Conservation (phyloP, 1,140 invertebrate species). For the Bradysia coprophila region DNA sequence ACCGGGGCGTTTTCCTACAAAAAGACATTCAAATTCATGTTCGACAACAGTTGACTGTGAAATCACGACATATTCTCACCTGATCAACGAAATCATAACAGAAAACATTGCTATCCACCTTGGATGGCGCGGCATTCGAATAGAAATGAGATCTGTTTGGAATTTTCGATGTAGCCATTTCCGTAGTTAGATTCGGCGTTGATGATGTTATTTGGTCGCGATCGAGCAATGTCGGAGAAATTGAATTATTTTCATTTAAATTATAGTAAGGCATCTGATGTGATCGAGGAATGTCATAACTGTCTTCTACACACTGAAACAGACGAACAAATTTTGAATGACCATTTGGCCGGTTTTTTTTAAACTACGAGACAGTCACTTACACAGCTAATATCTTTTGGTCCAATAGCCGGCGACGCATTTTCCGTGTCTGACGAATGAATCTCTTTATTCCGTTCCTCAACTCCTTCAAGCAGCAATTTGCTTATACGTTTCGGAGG, state of each 20-base stretch:
- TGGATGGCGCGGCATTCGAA: slow-evolving; percentile 45
- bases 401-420: slow-evolving; percentile 20
- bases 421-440: slow-evolving; percentile 21
- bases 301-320: slow-evolving; percentile 32
- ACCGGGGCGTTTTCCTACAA: slow-evolving; percentile 38
- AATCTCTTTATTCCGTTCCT: slow-evolving; percentile 18
- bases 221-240: slow-evolving; percentile 11
- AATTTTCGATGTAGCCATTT: not conserved
- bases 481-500: slow-evolving; percentile 49
- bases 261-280: slow-evolving; percentile 29
- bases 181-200: slow-evolving; percentile 14
- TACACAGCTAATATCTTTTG: slow-evolving; percentile 13
- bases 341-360: not conserved
- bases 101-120: slow-evolving; percentile 33
- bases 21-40: slow-evolving; percentile 11
- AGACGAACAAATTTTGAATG: not conserved
- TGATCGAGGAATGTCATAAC: slow-evolving; percentile 52
- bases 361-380: slow-evolving; percentile 5
- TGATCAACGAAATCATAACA: slow-evolving; percentile 29
- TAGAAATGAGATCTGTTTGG: slow-evolving; percentile 36
- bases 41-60: slow-evolving; percentile 5
- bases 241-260: slow-evolving; percentile 10
- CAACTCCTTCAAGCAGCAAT: slow-evolving; percentile 16
- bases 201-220: slow-evolving; percentile 14
- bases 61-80: slow-evolving; percentile 5